Base-by-base conservation (phyloP, 2,113 vertebrate genomes). In the Lampris incognitus region DNA sequence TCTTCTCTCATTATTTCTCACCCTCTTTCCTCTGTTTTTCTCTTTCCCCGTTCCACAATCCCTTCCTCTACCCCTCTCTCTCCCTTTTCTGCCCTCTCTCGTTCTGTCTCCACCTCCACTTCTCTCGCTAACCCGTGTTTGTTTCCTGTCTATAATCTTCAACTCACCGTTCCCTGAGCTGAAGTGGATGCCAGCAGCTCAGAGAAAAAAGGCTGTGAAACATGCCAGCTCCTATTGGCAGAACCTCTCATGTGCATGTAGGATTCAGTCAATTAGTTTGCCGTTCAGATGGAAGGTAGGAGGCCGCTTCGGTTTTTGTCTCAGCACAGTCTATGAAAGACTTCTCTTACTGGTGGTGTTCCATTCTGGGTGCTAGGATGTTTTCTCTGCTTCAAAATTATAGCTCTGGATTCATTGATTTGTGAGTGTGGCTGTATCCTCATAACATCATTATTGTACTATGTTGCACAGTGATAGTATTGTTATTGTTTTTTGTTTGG, bases 131-230 rank as follows among this genome's bases (percentile, higher is more conserved):
- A 82, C 85, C 78, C 60, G 62, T 49, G 54, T 87, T 88, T 92
- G 89, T 87, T 91, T 82, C 70, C 73, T 8, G 65, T 84, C 82
- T 91, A 61, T 92, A 92, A 92, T 93, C 85, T 91, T 89, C 86
- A 79, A 60, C 71, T n/a, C 77, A 56, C 67, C 59, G 60, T 86
- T 91, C 81, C 83, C 88, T 46, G 67, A 89, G 86, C 80, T 41
- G 73, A 76, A 82, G 75, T 76, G 83, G 70, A 78, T 70, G 84
- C 87, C 90, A 91, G 82, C 81, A 85, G 84, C 13, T 38, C 81
- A 88, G 86, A 92, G 84, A 88, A 89, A 55, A 87, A 88, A 88
- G 92, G 88, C 88, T 86, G 83, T 68, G 85, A 84, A 88, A 88
- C 78, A 78, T 89, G 82, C 83, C 88, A 83, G 87, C 70, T 85